A percentile compares a stretch with the other conserved stretches of the same genome.
phyloP scores from a whole-genome alignment of 2,888 invertebrate species.

The Endomychus coccineus region DNA sequence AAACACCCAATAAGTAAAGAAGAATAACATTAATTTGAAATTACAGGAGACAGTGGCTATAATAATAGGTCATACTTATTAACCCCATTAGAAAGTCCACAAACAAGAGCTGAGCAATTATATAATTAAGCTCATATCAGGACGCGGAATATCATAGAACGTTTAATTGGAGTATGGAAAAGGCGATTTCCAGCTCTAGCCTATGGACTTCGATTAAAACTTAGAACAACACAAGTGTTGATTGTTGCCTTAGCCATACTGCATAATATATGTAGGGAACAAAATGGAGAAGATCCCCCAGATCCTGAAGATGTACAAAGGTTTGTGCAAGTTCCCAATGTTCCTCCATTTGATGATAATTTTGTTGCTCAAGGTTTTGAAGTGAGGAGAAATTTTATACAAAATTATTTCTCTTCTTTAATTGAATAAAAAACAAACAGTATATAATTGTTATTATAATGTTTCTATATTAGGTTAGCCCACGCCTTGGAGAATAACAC shows the following conservation, averaged over 20 bases:
- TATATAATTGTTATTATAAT: no score
- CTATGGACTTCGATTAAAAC: constrained; percentile 13
- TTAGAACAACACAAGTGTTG: constrained; percentile 22
- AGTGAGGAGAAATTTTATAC: no score
- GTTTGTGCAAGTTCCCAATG: no score
- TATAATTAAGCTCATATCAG: constrained; percentile 24
- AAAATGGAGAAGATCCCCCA: constrained; percentile 29
- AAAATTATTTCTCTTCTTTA: no score
- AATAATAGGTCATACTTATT: constrained; percentile 13
- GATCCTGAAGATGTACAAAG: background rate
- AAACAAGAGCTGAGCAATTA: constrained; percentile 16
- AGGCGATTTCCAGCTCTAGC: constrained; percentile 19
- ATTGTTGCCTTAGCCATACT: constrained; percentile 28
- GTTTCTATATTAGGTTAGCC: no score
- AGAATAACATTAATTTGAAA: no score
- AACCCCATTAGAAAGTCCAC: constrained; percentile 21
- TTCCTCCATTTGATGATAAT: no score
- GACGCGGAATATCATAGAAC: constrained; percentile 20
- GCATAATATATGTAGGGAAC: constrained; percentile 23
- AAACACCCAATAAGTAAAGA: background rate
- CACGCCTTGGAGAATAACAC: no score
- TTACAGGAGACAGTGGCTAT: constrained; percentile 21
- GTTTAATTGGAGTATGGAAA: no score
- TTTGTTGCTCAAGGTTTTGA: no score
- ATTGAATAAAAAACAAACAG: no score